Conservation (phyloP, 2,113 vertebrate species). For the Acrocephalus arundinaceus region DNA sequence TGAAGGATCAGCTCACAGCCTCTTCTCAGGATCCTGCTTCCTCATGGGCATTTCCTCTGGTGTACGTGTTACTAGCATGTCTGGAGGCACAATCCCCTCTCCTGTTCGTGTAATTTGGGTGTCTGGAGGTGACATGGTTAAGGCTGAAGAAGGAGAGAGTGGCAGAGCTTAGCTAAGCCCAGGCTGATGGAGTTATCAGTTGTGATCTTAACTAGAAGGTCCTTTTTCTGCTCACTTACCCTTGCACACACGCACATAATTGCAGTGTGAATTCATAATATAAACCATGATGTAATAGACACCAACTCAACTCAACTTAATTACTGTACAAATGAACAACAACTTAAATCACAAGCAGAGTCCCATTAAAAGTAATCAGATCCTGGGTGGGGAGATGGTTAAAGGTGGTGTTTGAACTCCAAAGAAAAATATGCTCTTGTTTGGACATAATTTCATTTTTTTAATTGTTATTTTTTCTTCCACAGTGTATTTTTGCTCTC, state of each 20-base stretch:
- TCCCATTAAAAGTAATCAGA: constrained; percentile 73
- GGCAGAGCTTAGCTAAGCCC: not conserved
- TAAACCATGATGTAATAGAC: constrained; percentile 70
- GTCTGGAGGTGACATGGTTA: not conserved
- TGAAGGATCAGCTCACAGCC: not conserved
- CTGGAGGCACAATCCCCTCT: not conserved
- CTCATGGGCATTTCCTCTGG: not conserved
- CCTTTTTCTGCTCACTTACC: constrained; percentile 62
- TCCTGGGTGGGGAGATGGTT: constrained; percentile 67
- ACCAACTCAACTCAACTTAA: constrained; percentile 66
- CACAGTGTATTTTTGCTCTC: constrained; percentile 39
- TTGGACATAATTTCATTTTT: constrained; percentile 61
- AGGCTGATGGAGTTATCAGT: not conserved
- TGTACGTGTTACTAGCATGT: not conserved
- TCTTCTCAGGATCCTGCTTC: not conserved
- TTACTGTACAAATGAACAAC: constrained; percentile 73
- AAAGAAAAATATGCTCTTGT: constrained; percentile 62
- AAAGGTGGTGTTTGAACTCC: constrained; percentile 60
- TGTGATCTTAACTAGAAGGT: constrained; percentile 63
- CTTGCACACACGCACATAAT: constrained; percentile 60
- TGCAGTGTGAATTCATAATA: constrained; percentile 65
- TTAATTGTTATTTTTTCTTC: constrained; percentile 63
- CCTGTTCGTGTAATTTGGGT: not conserved
- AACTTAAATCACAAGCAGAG: constrained; percentile 68
- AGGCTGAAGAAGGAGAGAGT: not conserved